A percentile compares a stretch with the other conserved stretches of the same genome.
phyloP scores from a whole-genome alignment of 2,797 vertebrate genomes.

The Chaetodon trifasciatus region DNA sequence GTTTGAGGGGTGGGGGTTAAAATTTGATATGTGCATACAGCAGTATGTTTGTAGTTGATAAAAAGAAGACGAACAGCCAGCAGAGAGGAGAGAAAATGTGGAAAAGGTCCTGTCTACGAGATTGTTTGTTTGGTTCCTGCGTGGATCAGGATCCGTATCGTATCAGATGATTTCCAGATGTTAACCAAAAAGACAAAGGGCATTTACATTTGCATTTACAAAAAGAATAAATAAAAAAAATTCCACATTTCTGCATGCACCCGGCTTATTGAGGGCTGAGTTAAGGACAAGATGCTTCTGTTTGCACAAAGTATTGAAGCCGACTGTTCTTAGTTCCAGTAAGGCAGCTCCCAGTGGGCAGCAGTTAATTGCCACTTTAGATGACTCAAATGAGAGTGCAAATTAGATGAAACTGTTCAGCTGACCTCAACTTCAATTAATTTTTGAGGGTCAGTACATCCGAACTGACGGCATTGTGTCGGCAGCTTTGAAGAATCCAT shows the following conservation, averaged over 20 bases:
- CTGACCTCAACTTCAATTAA: constrained; percentile 56
- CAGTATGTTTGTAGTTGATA: constrained; percentile 3
- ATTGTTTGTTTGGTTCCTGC: neutral
- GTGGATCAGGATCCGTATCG: too few species aligned
- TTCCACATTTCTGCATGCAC: neutral
- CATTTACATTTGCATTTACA: neutral
- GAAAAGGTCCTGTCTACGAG: neutral
- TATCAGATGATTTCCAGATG: neutral
- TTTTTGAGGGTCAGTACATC: constrained; percentile 41
- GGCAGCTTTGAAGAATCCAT: constrained; percentile 16
- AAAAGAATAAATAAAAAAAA: neutral
- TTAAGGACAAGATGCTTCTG: constrained; percentile 25
- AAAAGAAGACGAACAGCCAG: neutral
- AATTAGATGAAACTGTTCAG: constrained; percentile 58
- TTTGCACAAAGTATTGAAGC: constrained; percentile 49
- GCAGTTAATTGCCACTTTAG: constrained; percentile 61
- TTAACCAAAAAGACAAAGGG: neutral
- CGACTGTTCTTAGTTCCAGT: constrained; percentile 35
- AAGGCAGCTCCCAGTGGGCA: constrained; percentile 47
- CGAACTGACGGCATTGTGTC: neutral
- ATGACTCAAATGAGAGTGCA: constrained; percentile 53
- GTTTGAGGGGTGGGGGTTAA: constrained; percentile 4
- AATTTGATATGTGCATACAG: constrained; percentile 43
- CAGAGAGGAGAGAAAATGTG: neutral
- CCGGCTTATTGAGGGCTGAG: neutral